Evolutionary conservation across 2,113 vertebrate genomes (phyloP).

Genomic region (Malurus cyaneus): DNA sequence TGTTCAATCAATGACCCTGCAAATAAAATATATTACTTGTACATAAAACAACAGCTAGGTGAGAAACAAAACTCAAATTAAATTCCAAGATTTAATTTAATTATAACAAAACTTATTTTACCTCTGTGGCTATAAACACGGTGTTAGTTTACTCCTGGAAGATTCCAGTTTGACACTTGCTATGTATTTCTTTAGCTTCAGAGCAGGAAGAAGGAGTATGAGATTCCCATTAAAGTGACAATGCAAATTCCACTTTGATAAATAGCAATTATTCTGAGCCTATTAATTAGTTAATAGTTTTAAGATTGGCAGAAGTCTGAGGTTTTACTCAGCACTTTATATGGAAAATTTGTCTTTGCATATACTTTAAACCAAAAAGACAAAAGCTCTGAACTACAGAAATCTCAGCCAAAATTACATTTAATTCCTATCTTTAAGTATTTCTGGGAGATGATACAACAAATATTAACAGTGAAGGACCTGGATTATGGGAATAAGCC

Average conservation of each 20-base stretch:
- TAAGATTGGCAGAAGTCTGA: neutral
- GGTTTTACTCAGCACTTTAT: neutral
- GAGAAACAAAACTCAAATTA: neutral
- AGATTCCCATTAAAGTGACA: neutral
- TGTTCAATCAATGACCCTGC: slow-evolving; percentile 94
- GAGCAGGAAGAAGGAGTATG: neutral
- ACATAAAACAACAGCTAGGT: neutral
- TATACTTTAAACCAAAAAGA: neutral
- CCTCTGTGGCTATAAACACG: neutral
- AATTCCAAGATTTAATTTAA: neutral
- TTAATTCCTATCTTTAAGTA: neutral
- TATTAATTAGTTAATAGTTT: neutral
- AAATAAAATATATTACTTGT: neutral
- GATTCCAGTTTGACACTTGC: neutral
- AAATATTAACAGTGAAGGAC: neutral
- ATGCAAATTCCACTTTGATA: neutral
- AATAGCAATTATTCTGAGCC: neutral
- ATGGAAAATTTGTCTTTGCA: neutral
- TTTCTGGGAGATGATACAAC: neutral
- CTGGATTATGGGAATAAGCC: neutral
- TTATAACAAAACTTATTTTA: neutral
- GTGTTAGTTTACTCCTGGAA: neutral
- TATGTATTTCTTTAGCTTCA: neutral
- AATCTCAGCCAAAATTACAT: neutral
- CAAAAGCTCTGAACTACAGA: neutral